Conservation (phyloP, 2,113 vertebrate genomes). For the Xiphias gladius region DNA sequence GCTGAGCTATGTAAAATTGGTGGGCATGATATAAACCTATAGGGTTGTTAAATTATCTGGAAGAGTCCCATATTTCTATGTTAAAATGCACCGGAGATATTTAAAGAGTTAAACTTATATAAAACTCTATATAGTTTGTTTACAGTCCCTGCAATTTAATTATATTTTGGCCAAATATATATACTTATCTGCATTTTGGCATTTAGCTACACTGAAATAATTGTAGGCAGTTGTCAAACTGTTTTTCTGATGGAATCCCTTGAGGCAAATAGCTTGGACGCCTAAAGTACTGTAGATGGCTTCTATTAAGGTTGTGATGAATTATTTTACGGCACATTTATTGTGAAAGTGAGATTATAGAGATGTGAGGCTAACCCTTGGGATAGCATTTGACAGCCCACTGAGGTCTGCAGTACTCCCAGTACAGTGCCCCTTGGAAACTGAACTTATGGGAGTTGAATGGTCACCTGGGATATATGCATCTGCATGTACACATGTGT, state of each 20-base stretch:
- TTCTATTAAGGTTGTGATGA: conserved; percentile 14
- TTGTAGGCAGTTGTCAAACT: background rate
- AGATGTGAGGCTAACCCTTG: conserved; percentile 15
- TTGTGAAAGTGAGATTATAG: conserved; percentile 22
- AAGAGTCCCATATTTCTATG: too few species aligned
- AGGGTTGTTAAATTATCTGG: too few species aligned
- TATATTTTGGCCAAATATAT: too few species aligned
- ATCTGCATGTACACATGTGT: conserved; percentile 22
- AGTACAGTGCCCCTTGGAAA: conserved; percentile 18
- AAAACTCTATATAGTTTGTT: too few species aligned
- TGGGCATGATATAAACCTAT: too few species aligned
- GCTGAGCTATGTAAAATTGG: too few species aligned
- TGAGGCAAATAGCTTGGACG: background rate
- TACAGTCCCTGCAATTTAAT: too few species aligned
- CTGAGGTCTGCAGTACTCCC: conserved; percentile 44
- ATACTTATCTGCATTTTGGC: too few species aligned
- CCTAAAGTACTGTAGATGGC: background rate
- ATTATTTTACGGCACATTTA: conserved; percentile 52
- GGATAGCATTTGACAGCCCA: conserved; percentile 13
- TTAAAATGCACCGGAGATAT: too few species aligned
- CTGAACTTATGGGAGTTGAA: conserved; percentile 64
- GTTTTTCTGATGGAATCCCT: background rate
- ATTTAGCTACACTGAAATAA: background rate
- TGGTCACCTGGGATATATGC: conserved; percentile 60
- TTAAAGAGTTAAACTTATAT: too few species aligned